Conservation (phyloP, 2,888 invertebrate species). For the Troides helena region DNA sequence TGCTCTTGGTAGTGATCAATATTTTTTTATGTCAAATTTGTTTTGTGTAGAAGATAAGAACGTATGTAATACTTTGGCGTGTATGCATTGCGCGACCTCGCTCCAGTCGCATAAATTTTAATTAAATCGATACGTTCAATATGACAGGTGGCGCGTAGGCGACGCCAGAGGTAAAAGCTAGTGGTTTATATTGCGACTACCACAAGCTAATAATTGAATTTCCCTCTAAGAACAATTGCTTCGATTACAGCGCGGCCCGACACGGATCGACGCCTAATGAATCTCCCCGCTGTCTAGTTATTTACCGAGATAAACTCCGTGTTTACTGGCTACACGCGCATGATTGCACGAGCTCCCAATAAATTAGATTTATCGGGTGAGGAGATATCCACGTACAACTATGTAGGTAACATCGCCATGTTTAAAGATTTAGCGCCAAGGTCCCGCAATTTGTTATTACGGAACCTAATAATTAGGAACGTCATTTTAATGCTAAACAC, state of each 20-base stretch:
- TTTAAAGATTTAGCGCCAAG: conserved; percentile 29
- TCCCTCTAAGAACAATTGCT: conserved; percentile 75
- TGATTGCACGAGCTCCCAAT: conserved; percentile 77
- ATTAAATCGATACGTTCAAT: background rate
- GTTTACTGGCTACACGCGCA: conserved; percentile 75
- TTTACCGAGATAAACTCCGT: conserved; percentile 76
- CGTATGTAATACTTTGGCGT: background rate
- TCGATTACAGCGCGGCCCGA: conserved; percentile 72
- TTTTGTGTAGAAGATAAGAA: background rate
- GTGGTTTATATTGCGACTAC: conserved; percentile 59
- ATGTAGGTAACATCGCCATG: conserved; percentile 36
- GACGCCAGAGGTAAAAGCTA: conserved; percentile 2
- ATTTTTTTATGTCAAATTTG: background rate
- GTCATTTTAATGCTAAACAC: conserved; percentile 18
- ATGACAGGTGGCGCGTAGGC: background rate
- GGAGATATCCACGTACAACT: conserved; percentile 41
- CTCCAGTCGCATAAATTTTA: background rate
- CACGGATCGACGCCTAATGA: conserved; percentile 78
- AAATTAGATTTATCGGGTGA: conserved; percentile 69
- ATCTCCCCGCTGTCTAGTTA: conserved; percentile 77
- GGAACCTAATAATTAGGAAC: conserved; percentile 26
- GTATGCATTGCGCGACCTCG: background rate
- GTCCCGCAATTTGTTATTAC: conserved; percentile 25
- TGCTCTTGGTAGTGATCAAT: background rate
- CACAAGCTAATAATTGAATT: conserved; percentile 73